Conservation (phyloP, 2,888 invertebrate species). For the Halictus quadricinctus region DNA sequence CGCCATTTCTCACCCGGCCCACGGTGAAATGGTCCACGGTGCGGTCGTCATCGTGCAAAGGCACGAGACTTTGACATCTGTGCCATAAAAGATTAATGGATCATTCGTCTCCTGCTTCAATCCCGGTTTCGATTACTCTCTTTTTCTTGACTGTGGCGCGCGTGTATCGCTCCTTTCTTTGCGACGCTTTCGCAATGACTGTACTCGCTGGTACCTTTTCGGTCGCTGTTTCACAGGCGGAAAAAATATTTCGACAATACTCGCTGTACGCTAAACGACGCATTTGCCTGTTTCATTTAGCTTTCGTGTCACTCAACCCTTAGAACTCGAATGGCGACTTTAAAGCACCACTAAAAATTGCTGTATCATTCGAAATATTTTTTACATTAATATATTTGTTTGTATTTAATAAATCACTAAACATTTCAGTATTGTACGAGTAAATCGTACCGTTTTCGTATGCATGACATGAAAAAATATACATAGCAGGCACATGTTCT, state of each 20-base stretch:
- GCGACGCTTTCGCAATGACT: neutral
- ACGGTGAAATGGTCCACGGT: constrained; percentile 21
- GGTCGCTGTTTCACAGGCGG: neutral
- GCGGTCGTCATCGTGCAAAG: constrained; percentile 38
- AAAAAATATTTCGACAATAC: neutral
- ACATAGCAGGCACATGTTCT: too few relatives aligned
- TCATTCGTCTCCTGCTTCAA: constrained; percentile 22
- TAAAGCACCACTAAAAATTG: too few relatives aligned
- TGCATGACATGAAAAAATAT: too few relatives aligned
- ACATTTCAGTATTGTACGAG: too few relatives aligned
- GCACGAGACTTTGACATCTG: constrained; percentile 46
- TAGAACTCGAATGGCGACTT: too few relatives aligned
- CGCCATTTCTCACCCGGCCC: constrained; percentile 46
- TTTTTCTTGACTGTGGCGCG: neutral
- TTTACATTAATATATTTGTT: too few relatives aligned
- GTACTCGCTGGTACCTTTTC: neutral
- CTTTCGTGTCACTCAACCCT: neutral
- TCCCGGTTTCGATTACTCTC: neutral
- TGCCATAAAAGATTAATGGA: constrained; percentile 54
- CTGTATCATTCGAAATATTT: too few relatives aligned
- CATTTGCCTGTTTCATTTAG: neutral
- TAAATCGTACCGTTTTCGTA: too few relatives aligned
- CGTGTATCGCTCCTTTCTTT: neutral
- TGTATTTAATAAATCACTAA: too few relatives aligned
- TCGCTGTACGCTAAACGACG: neutral